Base-by-base conservation (phyloP, 2,888 invertebrate genomes). In the Caenorhabditis angaria region DNA sequence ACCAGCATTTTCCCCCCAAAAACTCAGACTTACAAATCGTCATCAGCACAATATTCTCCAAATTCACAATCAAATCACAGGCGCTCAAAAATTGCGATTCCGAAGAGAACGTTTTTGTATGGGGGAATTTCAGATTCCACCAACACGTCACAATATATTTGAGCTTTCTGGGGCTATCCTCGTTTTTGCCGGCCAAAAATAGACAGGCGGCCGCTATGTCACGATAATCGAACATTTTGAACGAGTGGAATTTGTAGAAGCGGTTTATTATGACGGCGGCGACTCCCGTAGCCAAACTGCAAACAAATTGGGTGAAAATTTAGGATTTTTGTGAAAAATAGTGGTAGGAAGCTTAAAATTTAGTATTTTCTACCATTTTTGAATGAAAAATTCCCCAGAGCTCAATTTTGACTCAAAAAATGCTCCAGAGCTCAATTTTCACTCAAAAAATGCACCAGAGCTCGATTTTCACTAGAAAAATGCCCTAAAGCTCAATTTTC, bases 251-350 rank as follows among this genome's bases (percentile, higher is more conserved):
- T 90, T 97, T 95, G 90, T 96, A 99, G 90, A 97, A 99, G 65
- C 97, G 92, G 90, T 99, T 97, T 96, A 97, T 96, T 88, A 97
- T 97, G 65, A 97, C 97, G 87, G 97, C 97, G 35, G 97, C 97
- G 73, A 97, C 97, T 90, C 97, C 97, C 89, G 97, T 67, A 51
- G 76, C 78, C 41, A 76, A 41, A n/a, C n/a, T n/a, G n/a, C n/a
- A n/a, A n/a, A n/a, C n/a, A n/a, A n/a, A n/a, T n/a, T n/a, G n/a
- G n/a, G n/a, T n/a, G n/a, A n/a, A n/a, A n/a, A n/a, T n/a, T n/a
- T n/a, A n/a, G n/a, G n/a, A n/a, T n/a, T n/a, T n/a, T n/a, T n/a
- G n/a, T n/a, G n/a, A n/a, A n/a, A n/a, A n/a, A n/a, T n/a, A n/a
- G n/a, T n/a, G n/a, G 68, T 58, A 78, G 81, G 5, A 67, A 59